Conservation (phyloP, 1,140 invertebrate genomes). For the Nephotettix cincticeps region DNA sequence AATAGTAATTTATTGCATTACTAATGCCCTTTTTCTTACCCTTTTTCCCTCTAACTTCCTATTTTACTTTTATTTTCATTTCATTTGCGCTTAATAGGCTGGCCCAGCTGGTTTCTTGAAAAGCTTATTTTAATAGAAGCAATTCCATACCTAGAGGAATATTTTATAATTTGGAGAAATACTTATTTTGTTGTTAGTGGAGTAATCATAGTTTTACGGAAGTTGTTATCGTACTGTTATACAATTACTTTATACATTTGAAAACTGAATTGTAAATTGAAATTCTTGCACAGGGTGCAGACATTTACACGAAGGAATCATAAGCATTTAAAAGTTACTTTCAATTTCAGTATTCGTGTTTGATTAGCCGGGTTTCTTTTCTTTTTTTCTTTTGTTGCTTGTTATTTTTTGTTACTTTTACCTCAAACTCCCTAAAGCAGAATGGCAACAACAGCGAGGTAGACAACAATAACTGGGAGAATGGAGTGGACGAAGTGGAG, state of each 20-base stretch:
- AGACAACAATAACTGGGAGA: neutral
- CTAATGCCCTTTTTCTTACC: conserved; percentile 31
- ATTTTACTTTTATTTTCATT: conserved; percentile 27
- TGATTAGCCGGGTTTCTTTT: neutral
- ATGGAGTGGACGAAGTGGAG: conserved; percentile 51
- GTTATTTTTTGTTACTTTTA: conserved; percentile 1
- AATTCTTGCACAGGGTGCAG: neutral
- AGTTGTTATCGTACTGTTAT: neutral
- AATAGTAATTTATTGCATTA: conserved; percentile 29
- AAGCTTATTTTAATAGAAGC: conserved; percentile 47
- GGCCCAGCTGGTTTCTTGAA: conserved; percentile 49
- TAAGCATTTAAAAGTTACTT: neutral
- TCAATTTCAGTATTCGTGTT: neutral
- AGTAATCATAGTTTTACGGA: neutral
- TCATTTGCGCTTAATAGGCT: conserved; percentile 42
- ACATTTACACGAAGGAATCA: neutral
- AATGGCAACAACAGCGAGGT: neutral
- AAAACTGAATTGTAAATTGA: neutral
- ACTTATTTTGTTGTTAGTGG: conserved; percentile 9
- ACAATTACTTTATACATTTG: neutral
- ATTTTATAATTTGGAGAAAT: conserved; percentile 18
- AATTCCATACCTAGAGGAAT: conserved; percentile 11
- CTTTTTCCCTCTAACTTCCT: conserved; percentile 30
- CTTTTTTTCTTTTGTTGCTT: neutral
- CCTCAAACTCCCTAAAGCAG: neutral